Evolutionary conservation across 2,797 vertebrate species (phyloP).

Genomic region (Leptoclinus maculatus): DNA sequence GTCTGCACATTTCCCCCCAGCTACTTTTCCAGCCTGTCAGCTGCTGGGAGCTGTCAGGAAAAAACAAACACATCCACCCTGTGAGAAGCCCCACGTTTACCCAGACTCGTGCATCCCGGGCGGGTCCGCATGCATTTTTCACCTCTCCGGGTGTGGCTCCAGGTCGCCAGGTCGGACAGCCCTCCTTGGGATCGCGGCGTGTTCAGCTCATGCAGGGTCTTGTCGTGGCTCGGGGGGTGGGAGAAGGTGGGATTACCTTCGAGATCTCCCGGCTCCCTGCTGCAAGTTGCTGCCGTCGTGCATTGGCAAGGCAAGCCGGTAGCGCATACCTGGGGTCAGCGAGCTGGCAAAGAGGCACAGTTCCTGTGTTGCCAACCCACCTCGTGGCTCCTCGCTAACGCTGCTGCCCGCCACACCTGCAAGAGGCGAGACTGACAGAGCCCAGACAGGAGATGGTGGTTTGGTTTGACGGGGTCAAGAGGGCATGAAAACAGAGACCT

Average conservation of each 20-base stretch:
- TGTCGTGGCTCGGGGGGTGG: conserved; percentile 32
- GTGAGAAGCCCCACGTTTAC: conserved; percentile 52
- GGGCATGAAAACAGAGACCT: conserved; percentile 32
- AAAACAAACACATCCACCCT: conserved; percentile 76
- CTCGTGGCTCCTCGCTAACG: conserved; percentile 22
- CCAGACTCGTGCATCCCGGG: conserved; percentile 65
- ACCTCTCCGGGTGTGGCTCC: conserved; percentile 68
- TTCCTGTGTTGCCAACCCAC: conserved; percentile 28
- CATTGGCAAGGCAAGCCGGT: conserved; percentile 33
- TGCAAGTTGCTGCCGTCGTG: conserved; percentile 1
- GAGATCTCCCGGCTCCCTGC: conserved; percentile 31
- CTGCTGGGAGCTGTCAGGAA: conserved; percentile 74
- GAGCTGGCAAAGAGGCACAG: conserved; percentile 35
- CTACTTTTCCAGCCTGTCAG: conserved; percentile 64
- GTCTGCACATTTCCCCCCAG: conserved; percentile 50
- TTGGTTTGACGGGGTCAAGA: conserved; percentile 44
- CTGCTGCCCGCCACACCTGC: conserved; percentile 48
- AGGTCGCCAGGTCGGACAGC: conserved; percentile 50
- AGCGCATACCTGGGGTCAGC: conserved; percentile 58
- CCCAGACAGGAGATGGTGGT: conserved; percentile 7
- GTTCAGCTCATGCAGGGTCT: conserved; percentile 70
- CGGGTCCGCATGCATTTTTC: conserved; percentile 60
- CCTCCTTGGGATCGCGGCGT: conserved; percentile 62
- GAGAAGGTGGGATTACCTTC: conserved; percentile 18
- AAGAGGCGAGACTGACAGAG: not conserved